A percentile compares a stretch with the other conserved stretches of the same genome.
Evolutionary conservation across 2,113 vertebrate genomes (phyloP).

Genomic region (Strix uralensis): DNA sequence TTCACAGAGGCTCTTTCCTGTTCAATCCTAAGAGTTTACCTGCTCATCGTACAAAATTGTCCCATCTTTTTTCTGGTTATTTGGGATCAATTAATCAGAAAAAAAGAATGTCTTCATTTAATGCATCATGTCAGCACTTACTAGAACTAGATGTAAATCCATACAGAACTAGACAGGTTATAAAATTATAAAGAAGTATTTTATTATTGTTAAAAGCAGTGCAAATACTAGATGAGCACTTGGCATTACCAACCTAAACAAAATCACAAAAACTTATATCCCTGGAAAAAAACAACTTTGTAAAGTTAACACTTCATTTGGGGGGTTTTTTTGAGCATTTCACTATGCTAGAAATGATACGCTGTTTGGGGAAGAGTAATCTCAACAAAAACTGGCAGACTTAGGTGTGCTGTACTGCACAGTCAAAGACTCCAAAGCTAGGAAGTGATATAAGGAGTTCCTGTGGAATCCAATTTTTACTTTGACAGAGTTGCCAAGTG

Average conservation of each 20-base stretch:
- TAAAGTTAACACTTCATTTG: neutral
- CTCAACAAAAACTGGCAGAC: neutral
- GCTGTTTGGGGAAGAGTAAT: neutral
- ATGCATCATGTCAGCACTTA: neutral
- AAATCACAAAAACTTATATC: neutral
- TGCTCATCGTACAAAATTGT: neutral
- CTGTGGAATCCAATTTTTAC: neutral
- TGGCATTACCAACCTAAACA: constrained; percentile 1
- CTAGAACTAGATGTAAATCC: neutral
- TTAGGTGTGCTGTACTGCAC: neutral
- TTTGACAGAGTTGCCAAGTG: constrained; percentile 20
- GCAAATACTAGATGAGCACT: constrained; percentile 57
- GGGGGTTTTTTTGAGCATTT: neutral
- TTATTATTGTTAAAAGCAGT: constrained; percentile 34
- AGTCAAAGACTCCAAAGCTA: neutral
- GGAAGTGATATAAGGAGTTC: neutral
- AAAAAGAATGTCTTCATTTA: neutral
- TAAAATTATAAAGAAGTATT: neutral
- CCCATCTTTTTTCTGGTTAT: neutral
- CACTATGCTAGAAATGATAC: neutral
- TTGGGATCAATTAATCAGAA: neutral
- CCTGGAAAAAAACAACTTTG: neutral
- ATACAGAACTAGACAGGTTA: neutral
- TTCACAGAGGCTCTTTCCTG: neutral
- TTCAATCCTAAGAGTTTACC: neutral